These are phyloP conservation scores for Drosophila kikkawai DNA, from an alignment of 1,140 invertebrate genomes.

Conservation along the genomic window DNA sequence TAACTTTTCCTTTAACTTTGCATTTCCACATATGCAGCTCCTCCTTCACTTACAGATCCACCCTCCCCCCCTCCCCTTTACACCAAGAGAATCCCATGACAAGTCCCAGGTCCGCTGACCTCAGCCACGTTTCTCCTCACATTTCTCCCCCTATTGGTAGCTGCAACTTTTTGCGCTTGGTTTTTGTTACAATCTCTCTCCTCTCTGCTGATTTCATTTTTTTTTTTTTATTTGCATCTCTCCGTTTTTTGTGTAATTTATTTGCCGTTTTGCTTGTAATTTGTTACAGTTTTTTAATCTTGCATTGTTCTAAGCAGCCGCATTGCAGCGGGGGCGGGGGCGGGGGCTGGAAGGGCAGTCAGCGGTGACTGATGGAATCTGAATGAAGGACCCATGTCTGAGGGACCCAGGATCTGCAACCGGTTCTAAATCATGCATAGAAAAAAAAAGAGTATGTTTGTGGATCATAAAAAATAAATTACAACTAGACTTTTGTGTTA, in stretches of 20 bases:
- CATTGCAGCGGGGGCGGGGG: conserved; percentile 10
- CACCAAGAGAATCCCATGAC: background rate
- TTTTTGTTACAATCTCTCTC: conserved; percentile 26
- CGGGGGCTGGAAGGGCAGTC: conserved; percentile 41
- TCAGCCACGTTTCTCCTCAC: conserved; percentile 12
- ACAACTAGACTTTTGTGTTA: background rate
- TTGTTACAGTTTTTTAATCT: conserved; percentile 83
- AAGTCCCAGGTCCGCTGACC: conserved; percentile 36
- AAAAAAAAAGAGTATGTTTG: background rate
- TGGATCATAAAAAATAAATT: background rate
- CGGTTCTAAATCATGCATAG: conserved; percentile 3
- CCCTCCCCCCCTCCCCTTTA: background rate
- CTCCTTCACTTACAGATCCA: background rate
- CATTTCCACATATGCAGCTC: conserved; percentile 17
- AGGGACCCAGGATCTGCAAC: conserved; percentile 12
- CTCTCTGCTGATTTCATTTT: conserved; percentile 21
- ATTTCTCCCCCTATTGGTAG: conserved; percentile 2
- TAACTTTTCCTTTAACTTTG: conserved; percentile 38
- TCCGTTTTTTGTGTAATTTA: conserved; percentile 75
- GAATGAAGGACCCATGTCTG: conserved; percentile 33
- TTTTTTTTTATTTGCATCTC: conserved; percentile 35
- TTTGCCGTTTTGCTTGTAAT: conserved; percentile 82
- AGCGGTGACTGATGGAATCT: conserved; percentile 38
- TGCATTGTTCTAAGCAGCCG: conserved; percentile 76
- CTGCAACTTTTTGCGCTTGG: conserved; percentile 49